Base-by-base conservation (phyloP, 2,888 invertebrate genomes). In the Orchestes rusci region DNA sequence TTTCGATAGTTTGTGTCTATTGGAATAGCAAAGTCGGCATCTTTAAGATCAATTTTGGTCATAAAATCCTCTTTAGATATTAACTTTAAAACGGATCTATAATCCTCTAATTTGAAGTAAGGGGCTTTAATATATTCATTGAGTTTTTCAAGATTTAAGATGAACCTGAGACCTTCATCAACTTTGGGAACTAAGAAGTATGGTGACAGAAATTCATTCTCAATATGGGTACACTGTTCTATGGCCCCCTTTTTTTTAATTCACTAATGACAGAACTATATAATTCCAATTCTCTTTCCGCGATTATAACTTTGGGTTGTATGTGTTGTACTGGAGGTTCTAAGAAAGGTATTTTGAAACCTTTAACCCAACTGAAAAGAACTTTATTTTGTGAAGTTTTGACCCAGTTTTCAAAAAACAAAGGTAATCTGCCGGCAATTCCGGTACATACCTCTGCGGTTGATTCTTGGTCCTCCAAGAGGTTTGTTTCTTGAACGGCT, bases 41-140 rank as follows among this genome's bases (percentile, higher is more conserved):
- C 23, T 13, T 45, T 50, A 5, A 53, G 17, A 46, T 53, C 52
- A 13, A 53, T 34, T 16, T 39, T 43, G 18, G 48, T 35, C 36
- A 51, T 18, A 18, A 23, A 55, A 13, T 43, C 38, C 20, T 50
- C 28, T 39, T 35, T 36, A 16, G 15, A n/a, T n/a, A 43, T 12
- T 15, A 59, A 27, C 17, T 53, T 44, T 7, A 36, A 34, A 1
- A 53, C 54, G 0, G 56, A 54, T 42, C 51, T 48, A 27, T 44
- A 50, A 43, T 58, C 55, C 36, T 59, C 56, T 19, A 58, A 45
- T 48, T 60, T 56, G 35, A 60, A 59, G 45, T 59, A 56, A 15
- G 50, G 4, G 23, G 23, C 23, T 7, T n/a, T 23, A 23, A 23
- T 23, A 10, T 23, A 23, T 23, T 23, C n/a, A 13, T 12, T 31